These are phyloP conservation scores for Theretra japonica DNA, from an alignment of 2,888 invertebrate species.

Conservation along the genomic window DNA sequence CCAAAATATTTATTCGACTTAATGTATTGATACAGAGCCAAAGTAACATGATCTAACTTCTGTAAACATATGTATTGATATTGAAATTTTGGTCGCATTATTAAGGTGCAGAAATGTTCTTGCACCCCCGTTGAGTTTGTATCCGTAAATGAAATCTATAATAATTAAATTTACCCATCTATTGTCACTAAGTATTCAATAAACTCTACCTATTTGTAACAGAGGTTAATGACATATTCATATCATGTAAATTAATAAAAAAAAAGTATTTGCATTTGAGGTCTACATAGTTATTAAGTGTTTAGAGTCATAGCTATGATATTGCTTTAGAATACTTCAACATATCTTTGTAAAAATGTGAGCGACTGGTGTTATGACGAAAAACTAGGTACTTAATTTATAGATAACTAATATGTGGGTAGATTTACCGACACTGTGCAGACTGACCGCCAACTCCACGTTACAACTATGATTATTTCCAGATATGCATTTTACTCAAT, in stretches of 20 bases:
- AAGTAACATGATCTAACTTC: constrained; percentile 25
- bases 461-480: constrained; percentile 62
- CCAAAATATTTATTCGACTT: constrained; percentile 56
- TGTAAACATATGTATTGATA: not conserved
- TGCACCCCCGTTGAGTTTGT: not conserved
- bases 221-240: constrained; percentile 84
- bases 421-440: constrained; percentile 63
- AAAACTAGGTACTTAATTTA: constrained; percentile 51
- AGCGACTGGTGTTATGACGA: constrained; percentile 68
- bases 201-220: constrained; percentile 63
- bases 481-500: constrained; percentile 76
- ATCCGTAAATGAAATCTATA: constrained; percentile 7
- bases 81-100: not conserved
- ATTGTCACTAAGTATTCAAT: constrained; percentile 68
- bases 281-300: constrained; percentile 82
- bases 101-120: not conserved
- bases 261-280: constrained; percentile 84
- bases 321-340: constrained; percentile 84
- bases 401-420: constrained; percentile 53
- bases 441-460: constrained; percentile 68
- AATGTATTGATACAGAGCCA: constrained; percentile 22
- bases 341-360: constrained; percentile 81
- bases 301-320: constrained; percentile 83
- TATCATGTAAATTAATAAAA: constrained; percentile 79
- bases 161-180: constrained; percentile 45